Evolutionary conservation across 2,888 invertebrate genomes (phyloP), one percentile per base, ranked within the genome.

Genomic region (Clusia tigrina): DNA sequence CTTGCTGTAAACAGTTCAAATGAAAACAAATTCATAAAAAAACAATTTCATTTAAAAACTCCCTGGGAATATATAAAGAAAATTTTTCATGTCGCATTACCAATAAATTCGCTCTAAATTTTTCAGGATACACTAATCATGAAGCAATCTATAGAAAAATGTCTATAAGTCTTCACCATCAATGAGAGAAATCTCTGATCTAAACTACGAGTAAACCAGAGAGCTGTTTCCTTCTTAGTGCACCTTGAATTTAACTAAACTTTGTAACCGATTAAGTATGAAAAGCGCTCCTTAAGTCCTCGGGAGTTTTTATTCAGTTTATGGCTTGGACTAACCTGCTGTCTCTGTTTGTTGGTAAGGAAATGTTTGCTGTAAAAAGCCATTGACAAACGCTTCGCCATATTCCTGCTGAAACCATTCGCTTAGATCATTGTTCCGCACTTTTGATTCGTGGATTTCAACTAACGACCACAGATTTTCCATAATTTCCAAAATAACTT

Each of bases 401-500:
- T 87, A 89, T 66, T 86, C 86, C 46, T 83, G 80, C 9, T 85
- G 81, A 74, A 90, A 87, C 79, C 86, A 81, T n/a, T 74, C 73
- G 66, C 85, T 83, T 18, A 88, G 78, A 53, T 86, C 83, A 0
- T 83, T 80, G 64, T 68, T 73, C 73, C 84, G 60, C 1, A 74
- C 65, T 6, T 71, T 69, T 9, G 67, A 5, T 42, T 82, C 81
- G 23, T 77, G 76, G n/a, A 79, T 69, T 15, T 82, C 79, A n/a
- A 85, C 79, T 15, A 85, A 79, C 10, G 85, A 84, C 84, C 87
- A 88, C n/a, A 92, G 79, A 55, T 88, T 83, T 58, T 86, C 85
- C 56, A 91, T 85, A 1, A 91, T 89, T 69, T 88, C 86, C 52
- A 91, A 82, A 25, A 89, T 86, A 66, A 88, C 87, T 75, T 87